These are phyloP conservation scores for Axis porcinus DNA, from an alignment of 2,113 vertebrate genomes.

Conservation along the genomic window DNA sequence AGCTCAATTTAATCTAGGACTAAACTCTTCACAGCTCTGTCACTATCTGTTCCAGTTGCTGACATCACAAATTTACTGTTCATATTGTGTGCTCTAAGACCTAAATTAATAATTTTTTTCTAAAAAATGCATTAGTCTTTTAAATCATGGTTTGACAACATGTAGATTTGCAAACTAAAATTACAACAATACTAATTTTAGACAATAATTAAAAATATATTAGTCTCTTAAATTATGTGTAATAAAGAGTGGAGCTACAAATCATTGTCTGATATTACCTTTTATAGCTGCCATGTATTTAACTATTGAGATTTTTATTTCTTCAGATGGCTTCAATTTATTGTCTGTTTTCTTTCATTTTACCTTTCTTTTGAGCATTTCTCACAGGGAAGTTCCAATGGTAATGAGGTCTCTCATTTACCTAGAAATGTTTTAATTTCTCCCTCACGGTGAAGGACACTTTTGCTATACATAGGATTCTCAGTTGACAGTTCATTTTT, in stretches of 20 bases:
- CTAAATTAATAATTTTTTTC: not conserved
- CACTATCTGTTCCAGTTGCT: not conserved
- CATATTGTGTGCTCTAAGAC: not conserved
- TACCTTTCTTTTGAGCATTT: not conserved
- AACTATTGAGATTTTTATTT: not conserved
- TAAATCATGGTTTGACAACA: not conserved
- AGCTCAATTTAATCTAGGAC: not conserved
- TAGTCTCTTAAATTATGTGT: not conserved
- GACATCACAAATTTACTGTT: not conserved
- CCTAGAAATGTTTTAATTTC: not conserved
- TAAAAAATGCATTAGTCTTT: not conserved
- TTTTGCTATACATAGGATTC: not conserved
- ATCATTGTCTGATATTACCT: not conserved
- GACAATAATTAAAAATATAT: not conserved
- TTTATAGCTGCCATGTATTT: not conserved
- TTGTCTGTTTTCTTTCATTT: not conserved
- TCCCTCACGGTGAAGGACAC: not conserved
- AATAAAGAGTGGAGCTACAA: not conserved
- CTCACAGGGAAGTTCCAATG: not conserved
- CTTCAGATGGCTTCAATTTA: not conserved
- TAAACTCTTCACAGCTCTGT: not conserved
- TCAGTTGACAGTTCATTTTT: not conserved
- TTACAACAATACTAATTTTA: not conserved
- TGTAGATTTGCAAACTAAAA: not conserved
- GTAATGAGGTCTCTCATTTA: not conserved